Conservation (phyloP, 2,888 invertebrate species). For the Hartigia nigra region DNA sequence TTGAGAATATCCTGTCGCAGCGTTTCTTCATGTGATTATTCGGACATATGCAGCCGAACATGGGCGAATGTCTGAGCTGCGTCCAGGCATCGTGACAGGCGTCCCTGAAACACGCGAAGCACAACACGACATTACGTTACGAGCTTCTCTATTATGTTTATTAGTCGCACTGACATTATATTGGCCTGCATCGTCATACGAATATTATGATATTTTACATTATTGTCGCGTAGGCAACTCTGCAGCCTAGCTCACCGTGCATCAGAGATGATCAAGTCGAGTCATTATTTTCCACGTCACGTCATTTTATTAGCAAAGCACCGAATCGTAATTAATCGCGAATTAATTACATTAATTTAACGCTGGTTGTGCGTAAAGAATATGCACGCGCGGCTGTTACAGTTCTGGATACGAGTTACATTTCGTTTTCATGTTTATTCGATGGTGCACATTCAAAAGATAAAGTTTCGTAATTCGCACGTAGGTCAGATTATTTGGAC, state of each 20-base stretch:
- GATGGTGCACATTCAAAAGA: background rate
- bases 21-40: constrained; percentile 89
- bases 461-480: background rate
- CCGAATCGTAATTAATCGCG: background rate
- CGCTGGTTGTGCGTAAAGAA: background rate
- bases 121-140: background rate
- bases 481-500: background rate
- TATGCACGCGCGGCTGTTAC: background rate
- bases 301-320: background rate
- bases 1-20: constrained; percentile 88
- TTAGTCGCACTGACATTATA: background rate
- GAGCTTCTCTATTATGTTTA: no score
- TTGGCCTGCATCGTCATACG: background rate
- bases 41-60: constrained; percentile 94
- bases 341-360: background rate
- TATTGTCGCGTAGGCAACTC: background rate
- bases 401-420: background rate
- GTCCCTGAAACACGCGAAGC: constrained; percentile 71
- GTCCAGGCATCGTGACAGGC: constrained; percentile 90
- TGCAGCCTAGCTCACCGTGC: background rate
- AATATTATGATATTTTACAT: background rate
- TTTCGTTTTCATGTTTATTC: background rate
- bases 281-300: background rate
- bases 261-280: background rate
- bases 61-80: constrained; percentile 85